Evolutionary conservation across 1,140 invertebrate species (phyloP).

Genomic region (Homalodisca vitripennis): DNA sequence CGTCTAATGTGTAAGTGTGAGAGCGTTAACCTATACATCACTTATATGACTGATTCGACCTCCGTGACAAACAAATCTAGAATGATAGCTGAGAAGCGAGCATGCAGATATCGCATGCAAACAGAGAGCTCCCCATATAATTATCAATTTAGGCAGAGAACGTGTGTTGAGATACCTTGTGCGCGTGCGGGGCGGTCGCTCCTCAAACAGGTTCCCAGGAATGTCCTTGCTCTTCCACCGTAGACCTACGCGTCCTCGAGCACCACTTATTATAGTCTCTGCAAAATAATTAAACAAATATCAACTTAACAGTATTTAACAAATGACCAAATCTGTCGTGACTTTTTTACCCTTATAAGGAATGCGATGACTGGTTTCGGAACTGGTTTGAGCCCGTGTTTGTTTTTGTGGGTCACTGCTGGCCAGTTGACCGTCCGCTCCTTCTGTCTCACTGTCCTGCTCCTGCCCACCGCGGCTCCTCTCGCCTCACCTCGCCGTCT

Average conservation of each 20-base stretch:
- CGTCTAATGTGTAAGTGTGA: too few relatives aligned
- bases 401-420: background rate
- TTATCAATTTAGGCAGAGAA: conserved; percentile 18
- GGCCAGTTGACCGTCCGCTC: background rate
- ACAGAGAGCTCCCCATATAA: conserved; percentile 16
- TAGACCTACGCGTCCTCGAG: too few relatives aligned
- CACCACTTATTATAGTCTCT: background rate
- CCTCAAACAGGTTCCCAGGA: background rate
- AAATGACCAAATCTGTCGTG: background rate
- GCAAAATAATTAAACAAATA: background rate
- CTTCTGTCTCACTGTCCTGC: too few relatives aligned
- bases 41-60: too few relatives aligned
- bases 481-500: too few relatives aligned
- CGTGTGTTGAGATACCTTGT: background rate
- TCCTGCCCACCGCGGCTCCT: too few relatives aligned
- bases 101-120: conserved; percentile 3
- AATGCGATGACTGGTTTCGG: background rate
- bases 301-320: too few relatives aligned
- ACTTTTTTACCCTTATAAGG: conserved; percentile 5
- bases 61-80: too few relatives aligned
- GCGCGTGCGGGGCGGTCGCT: background rate
- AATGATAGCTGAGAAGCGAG: too few relatives aligned
- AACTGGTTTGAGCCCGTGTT: background rate
- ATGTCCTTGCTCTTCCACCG: background rate
- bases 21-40: too few relatives aligned